These are phyloP conservation scores for Willisornis vidua DNA, from an alignment of 2,113 vertebrate species.

Conservation along the genomic window DNA sequence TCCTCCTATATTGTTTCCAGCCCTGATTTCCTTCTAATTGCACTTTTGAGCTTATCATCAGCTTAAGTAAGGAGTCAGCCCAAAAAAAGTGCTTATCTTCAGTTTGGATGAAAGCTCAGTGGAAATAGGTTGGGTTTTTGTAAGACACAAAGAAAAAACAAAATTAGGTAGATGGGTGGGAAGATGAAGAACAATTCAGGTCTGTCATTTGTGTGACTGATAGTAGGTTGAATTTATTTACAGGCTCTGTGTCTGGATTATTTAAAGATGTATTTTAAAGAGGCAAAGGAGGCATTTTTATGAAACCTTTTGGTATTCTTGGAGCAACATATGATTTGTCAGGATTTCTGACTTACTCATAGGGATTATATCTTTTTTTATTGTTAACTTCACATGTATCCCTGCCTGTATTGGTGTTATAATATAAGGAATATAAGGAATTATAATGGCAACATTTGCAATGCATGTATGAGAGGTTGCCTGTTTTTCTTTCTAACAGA, in stretches of 20 bases:
- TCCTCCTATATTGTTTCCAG: background rate
- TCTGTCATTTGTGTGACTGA: background rate
- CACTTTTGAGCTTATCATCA: background rate
- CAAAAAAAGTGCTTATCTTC: background rate
- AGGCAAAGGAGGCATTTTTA: background rate
- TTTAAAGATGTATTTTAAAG: background rate
- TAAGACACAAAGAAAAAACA: background rate
- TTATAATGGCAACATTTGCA: background rate
- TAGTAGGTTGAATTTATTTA: background rate
- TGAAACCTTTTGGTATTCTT: background rate
- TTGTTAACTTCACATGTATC: background rate
- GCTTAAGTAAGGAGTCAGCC: background rate
- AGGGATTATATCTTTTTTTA: background rate
- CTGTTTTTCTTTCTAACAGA: background rate
- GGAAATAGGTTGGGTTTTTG: background rate
- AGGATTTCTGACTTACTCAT: background rate
- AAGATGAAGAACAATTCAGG: background rate
- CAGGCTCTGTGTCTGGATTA: background rate
- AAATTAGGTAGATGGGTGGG: background rate
- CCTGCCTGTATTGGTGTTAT: background rate
- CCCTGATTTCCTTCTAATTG: background rate
- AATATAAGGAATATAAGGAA: too few species aligned
- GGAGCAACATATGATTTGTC: background rate
- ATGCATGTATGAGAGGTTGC: background rate
- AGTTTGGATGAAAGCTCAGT: background rate